Percentiles rank a stretch among this genome's conserved stretches.
phyloP scores from a whole-genome alignment of 2,797 vertebrate species.

The Aphelocoma californica region DNA sequence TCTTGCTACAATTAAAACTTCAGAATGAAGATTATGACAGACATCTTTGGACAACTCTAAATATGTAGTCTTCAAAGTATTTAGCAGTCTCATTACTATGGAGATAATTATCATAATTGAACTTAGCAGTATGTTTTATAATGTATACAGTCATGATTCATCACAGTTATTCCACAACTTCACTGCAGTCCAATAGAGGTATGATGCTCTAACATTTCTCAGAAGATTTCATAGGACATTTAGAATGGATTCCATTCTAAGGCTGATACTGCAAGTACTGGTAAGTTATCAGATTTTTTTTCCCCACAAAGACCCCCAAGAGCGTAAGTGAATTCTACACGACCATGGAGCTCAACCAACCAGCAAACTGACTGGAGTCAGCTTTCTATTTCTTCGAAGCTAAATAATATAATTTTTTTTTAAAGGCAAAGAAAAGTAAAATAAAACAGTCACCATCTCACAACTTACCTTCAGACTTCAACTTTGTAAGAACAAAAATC shows the following conservation, averaged over 20 bases:
- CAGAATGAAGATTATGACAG: not conserved
- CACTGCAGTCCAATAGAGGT: not conserved
- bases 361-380: not conserved
- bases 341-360: not conserved
- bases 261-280: not conserved
- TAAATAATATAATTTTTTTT: not conserved
- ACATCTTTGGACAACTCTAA: not conserved
- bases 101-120: not conserved
- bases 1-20: not conserved
- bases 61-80: not conserved
- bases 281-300: not conserved
- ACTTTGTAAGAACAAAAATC: constrained; percentile 96
- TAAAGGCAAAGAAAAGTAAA: not conserved
- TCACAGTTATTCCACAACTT: not conserved
- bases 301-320: not conserved
- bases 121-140: not conserved
- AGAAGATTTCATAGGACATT: not conserved
- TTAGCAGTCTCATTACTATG: not conserved
- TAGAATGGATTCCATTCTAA: not conserved
- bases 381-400: not conserved
- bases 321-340: not conserved
- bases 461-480: constrained; percentile 95
- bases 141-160: not conserved
- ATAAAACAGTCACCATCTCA: not conserved
- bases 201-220: not conserved